Base-by-base conservation (phyloP, 2,113 vertebrate species). In the Mesocricetus auratus region DNA sequence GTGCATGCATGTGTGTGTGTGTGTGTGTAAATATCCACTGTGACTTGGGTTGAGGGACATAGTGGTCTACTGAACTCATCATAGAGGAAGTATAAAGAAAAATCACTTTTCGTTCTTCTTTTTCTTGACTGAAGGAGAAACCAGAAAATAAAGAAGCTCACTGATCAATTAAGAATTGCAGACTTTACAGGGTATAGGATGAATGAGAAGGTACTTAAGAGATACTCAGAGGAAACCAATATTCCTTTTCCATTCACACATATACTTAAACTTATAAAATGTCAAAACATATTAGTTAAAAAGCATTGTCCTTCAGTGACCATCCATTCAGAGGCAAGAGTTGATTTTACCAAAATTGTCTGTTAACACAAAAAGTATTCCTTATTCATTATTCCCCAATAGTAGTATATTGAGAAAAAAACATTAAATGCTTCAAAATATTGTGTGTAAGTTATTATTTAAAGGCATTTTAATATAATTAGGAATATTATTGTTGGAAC, bases 231-330 rank as follows among this genome's bases (percentile, higher is more conserved):
- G n/a, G 16, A 81, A 33, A 22, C 22, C 3, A 60, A 16, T 12
- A 0, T 53, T 92, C 19, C 21, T 11, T 47, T 2, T 3, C 15
- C 2, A 9, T 19, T 7, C 19, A n/a, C n/a, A n/a, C n/a, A n/a
- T n/a, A n/a, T n/a, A n/a, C n/a, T n/a, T n/a, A n/a, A n/a, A n/a
- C n/a, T n/a, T n/a, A n/a, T n/a, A n/a, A n/a, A n/a, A n/a, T n/a
- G n/a, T n/a, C n/a, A n/a, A n/a, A n/a, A n/a, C n/a, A n/a, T n/a
- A n/a, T n/a, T n/a, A n/a, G n/a, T n/a, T 73, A 68, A 3, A 39
- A 71, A 77, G 60, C 45, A 47, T 26, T 4, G 64, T 7, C 21
- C 68, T 71, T 58, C 50, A 2, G 26, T 39, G 53, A 50, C 39
- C 3, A 36, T 53, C 0, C 45, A 56, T 86, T 75, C 36, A 75